phyloP scores from a whole-genome alignment of 2,113 vertebrate species.

The Ornithorhynchus anatinus region DNA sequence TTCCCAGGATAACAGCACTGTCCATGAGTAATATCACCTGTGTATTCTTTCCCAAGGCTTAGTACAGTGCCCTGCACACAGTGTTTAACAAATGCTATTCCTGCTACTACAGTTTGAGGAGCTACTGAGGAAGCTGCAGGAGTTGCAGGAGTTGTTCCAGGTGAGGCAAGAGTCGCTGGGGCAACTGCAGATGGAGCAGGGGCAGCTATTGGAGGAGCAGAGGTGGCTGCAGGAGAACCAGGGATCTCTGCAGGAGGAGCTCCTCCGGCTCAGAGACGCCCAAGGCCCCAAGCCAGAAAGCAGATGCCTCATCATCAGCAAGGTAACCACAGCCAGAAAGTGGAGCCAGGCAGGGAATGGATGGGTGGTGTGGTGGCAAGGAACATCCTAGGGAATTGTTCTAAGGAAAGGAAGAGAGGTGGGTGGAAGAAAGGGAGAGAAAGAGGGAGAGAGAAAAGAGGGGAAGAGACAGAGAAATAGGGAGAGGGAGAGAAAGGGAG shows the following conservation, averaged over 20 bases:
- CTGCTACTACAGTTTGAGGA: no score
- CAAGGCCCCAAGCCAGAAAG: constrained; percentile 14
- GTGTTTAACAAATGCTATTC: no score
- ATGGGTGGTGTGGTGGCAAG: background rate
- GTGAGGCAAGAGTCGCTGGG: constrained; percentile 47
- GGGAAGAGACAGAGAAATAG: background rate
- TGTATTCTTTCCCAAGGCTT: no score
- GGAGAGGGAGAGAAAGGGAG: no score
- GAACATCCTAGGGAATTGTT: background rate
- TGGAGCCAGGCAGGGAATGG: background rate
- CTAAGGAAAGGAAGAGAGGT: background rate
- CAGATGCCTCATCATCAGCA: constrained; percentile 16
- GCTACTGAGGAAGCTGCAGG: constrained; percentile 46
- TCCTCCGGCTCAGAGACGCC: constrained; percentile 54
- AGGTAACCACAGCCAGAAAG: constrained; percentile 32
- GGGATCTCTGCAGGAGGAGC: constrained; percentile 57
- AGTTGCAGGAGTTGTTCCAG: constrained; percentile 51
- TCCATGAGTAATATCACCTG: no score
- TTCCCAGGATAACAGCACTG: no score
- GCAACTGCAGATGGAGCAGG: constrained; percentile 53
- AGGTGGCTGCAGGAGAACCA: constrained; percentile 56
- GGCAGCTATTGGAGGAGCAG: constrained; percentile 48
- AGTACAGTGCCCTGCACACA: no score
- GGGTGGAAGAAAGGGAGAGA: background rate
- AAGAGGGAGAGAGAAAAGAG: background rate